A percentile compares a stretch with the other conserved stretches of the same genome.
phyloP scores from a whole-genome alignment of 2,113 vertebrate species.

The Mirounga angustirostris region DNA sequence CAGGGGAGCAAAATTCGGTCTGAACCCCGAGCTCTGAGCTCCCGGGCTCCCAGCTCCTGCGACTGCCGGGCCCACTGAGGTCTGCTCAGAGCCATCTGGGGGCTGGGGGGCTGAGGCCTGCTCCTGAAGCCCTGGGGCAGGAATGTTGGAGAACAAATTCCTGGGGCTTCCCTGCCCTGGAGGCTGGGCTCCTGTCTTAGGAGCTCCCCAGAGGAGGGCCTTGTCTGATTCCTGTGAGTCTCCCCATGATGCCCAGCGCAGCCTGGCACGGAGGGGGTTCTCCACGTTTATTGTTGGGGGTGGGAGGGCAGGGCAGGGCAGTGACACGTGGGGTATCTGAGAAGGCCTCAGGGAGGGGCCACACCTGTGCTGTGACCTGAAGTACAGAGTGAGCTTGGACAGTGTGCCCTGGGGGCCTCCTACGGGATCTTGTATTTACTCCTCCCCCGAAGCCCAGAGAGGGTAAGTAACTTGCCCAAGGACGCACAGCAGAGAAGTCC shows the following conservation, averaged over 20 bases:
- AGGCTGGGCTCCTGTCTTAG: not conserved
- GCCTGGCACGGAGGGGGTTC: not conserved
- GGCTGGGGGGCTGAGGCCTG: not conserved
- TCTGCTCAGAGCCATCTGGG: not conserved
- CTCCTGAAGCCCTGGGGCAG: not conserved
- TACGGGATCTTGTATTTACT: rapidly evolving
- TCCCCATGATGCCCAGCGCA: not conserved
- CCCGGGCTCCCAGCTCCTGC: not conserved
- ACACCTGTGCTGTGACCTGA: not conserved
- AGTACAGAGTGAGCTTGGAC: not conserved
- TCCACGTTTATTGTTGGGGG: not conserved
- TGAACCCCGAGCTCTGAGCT: not conserved
- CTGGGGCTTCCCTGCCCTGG: not conserved
- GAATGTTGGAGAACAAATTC: not conserved
- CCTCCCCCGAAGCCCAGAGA: not conserved
- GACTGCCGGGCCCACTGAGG: not conserved
- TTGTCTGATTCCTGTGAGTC: not conserved
- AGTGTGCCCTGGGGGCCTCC: rapidly evolving
- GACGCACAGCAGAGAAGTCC: not conserved
- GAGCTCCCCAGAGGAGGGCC: not conserved
- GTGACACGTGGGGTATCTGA: rapidly evolving
- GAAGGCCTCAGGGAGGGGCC: not conserved
- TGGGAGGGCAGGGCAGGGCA: not conserved
- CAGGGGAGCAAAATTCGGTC: not conserved
- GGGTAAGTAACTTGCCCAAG: not conserved